Conservation (phyloP, 2,888 invertebrate species). For the Drosophila flavopinicola region DNA sequence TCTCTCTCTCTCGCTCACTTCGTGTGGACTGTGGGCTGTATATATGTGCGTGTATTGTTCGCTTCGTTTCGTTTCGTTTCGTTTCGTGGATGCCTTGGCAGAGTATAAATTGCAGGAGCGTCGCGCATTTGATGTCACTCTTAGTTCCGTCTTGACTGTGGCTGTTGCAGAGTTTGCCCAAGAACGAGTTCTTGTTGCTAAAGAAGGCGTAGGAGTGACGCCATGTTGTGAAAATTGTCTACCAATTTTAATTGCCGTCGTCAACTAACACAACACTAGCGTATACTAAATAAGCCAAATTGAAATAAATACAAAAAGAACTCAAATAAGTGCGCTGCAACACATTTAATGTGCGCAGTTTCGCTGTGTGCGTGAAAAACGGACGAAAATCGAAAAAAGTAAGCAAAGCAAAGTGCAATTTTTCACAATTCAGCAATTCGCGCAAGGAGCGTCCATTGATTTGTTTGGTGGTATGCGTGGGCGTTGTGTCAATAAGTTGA, state of each 20-base stretch:
- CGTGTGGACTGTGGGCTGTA: slow-evolving; percentile 13
- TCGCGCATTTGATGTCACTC: slow-evolving; percentile 62
- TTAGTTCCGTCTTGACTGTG: slow-evolving; percentile 67
- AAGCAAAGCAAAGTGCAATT: slow-evolving; percentile 33
- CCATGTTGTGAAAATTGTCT: slow-evolving; percentile 78
- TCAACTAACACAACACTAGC: slow-evolving; percentile 21
- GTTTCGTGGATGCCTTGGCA: slow-evolving; percentile 25
- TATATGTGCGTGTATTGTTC: slow-evolving; percentile 2
- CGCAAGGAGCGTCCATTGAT: slow-evolving; percentile 49
- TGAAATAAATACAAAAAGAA: slow-evolving; percentile 28
- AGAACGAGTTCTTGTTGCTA: slow-evolving; percentile 34
- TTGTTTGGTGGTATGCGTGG: slow-evolving; percentile 64
- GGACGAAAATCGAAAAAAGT: slow-evolving; percentile 1
- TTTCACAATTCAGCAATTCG: slow-evolving; percentile 22
- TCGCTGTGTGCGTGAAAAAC: slow-evolving; percentile 7
- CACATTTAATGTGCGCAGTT: slow-evolving; percentile 12
- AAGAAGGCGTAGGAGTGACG: slow-evolving; percentile 71
- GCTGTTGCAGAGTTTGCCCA: slow-evolving; percentile 30
- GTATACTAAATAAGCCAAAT: slow-evolving; percentile 3
- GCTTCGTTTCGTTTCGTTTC: slow-evolving; percentile 36
- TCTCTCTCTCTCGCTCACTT: not conserved
- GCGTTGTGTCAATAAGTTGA: slow-evolving; percentile 57
- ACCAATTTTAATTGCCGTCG: slow-evolving; percentile 51
- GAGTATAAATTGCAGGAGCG: slow-evolving; percentile 58
- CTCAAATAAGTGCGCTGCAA: slow-evolving; percentile 34